Evolutionary conservation across 2,113 vertebrate genomes (phyloP).

Genomic region (Bothrops jararaca): DNA sequence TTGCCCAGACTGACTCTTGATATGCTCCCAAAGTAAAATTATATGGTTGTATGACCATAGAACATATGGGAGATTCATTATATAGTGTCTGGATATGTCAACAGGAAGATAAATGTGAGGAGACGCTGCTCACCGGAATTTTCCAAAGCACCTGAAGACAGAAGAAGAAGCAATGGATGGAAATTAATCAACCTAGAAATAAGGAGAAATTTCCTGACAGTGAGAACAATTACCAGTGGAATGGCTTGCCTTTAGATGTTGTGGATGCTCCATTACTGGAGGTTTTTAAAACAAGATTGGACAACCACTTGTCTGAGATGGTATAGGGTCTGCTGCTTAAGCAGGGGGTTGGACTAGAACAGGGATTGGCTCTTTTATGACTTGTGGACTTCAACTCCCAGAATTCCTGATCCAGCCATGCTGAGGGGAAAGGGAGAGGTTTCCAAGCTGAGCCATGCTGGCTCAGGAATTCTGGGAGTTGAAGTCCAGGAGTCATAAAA

Average conservation of each 20-base stretch:
- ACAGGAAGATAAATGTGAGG: background rate
- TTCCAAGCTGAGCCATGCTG: too few relatives aligned
- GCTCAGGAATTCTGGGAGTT: too few relatives aligned
- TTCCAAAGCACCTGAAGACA: background rate
- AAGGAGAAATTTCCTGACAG: background rate
- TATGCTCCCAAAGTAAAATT: background rate
- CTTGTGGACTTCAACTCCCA: too few relatives aligned
- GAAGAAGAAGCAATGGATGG: background rate
- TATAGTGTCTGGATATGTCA: background rate
- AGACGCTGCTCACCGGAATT: background rate
- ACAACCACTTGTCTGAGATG: background rate
- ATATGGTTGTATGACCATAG: background rate
- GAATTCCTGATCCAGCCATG: too few relatives aligned
- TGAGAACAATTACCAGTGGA: background rate
- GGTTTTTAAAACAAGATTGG: background rate
- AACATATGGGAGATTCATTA: background rate
- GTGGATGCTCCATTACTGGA: background rate
- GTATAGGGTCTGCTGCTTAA: background rate
- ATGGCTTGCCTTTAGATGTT: background rate
- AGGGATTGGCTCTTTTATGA: too few relatives aligned
- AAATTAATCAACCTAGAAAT: background rate
- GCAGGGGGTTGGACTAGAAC: background rate
- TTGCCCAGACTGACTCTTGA: background rate
- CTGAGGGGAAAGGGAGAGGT: too few relatives aligned
- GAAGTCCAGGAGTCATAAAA: too few relatives aligned